phyloP scores from a whole-genome alignment of 2,113 vertebrate species.

The Synodontis membranacea region DNA sequence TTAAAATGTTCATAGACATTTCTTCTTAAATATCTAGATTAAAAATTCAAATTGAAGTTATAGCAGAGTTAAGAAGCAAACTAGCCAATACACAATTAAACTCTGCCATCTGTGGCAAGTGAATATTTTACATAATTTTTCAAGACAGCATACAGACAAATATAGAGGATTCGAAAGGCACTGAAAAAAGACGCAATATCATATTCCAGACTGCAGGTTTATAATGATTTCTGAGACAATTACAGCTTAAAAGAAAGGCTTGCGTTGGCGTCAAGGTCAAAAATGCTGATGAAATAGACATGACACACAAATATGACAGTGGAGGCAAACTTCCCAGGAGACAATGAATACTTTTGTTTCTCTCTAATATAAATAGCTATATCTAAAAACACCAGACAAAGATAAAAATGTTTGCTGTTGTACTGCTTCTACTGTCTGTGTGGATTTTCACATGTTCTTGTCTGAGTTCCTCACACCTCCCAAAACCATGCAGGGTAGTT shows the following conservation, averaged over 20 bases:
- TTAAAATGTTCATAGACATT: neutral
- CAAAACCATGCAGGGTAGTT: neutral
- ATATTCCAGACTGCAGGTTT: constrained; percentile 30
- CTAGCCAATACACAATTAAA: neutral
- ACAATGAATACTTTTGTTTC: neutral
- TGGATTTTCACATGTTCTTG: neutral
- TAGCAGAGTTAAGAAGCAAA: neutral
- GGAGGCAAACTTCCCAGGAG: neutral
- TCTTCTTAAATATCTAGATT: neutral
- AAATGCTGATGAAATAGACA: neutral
- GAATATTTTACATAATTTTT: constrained; percentile 26
- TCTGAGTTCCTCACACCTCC: neutral
- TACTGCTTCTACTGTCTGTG: neutral
- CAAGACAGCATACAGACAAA: neutral
- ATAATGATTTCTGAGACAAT: neutral
- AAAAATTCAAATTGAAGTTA: neutral
- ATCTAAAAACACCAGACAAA: neutral
- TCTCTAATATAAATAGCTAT: neutral
- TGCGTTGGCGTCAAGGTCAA: neutral
- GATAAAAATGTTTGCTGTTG: no score
- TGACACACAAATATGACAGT: neutral
- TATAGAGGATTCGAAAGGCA: neutral
- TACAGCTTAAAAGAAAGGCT: neutral
- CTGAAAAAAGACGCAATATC: constrained; percentile 6
- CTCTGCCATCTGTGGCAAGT: constrained; percentile 5